These are phyloP conservation scores for Albula glossodonta DNA, from an alignment of 2,113 vertebrate species.

Conservation along the genomic window DNA sequence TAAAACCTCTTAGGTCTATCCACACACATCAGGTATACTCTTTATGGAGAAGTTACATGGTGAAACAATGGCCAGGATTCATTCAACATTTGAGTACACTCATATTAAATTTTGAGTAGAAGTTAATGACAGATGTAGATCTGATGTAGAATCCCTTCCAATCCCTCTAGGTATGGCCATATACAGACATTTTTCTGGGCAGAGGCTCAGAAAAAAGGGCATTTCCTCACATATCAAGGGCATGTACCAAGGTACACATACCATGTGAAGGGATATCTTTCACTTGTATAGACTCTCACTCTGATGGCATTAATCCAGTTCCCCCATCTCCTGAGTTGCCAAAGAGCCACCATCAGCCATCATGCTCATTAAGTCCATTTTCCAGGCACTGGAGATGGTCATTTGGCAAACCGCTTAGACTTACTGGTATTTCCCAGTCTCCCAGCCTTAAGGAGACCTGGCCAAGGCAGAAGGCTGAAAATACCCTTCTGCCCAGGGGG, in stretches of 20 bases:
- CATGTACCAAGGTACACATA: too few species aligned
- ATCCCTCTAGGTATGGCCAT: too few species aligned
- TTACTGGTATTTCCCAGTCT: background rate
- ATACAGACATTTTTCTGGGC: too few species aligned
- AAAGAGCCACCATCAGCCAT: background rate
- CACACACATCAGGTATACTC: background rate
- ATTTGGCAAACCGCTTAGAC: background rate
- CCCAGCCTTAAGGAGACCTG: background rate
- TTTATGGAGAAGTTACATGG: background rate
- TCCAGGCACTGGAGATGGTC: background rate
- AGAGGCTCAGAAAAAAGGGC: too few species aligned
- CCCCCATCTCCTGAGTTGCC: background rate
- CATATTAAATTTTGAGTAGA: background rate
- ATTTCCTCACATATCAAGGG: too few species aligned
- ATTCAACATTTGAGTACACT: background rate
- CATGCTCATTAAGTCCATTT: slow-evolving; percentile 16
- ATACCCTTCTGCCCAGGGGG: background rate
- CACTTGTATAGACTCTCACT: background rate
- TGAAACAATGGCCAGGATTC: too few species aligned
- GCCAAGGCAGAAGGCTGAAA: background rate
- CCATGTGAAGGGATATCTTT: background rate
- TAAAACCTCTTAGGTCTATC: background rate
- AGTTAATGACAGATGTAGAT: background rate
- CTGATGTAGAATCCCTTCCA: too few species aligned
- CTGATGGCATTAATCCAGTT: background rate